Conservation (phyloP, 2,113 vertebrate genomes). For the Ctenomys sociabilis region DNA sequence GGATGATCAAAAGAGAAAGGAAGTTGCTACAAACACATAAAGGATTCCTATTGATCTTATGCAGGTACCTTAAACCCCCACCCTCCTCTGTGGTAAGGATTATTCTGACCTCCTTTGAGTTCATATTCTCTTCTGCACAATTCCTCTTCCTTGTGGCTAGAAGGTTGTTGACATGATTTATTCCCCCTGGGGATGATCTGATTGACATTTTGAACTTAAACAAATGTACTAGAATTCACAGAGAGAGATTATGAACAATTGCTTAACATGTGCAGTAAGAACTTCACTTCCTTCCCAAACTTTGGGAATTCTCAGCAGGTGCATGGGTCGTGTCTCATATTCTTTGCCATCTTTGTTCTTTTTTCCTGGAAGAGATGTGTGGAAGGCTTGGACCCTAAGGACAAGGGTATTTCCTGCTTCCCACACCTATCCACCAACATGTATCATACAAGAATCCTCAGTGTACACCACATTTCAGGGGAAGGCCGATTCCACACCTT, state of each 20-base stretch:
- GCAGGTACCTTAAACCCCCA: background rate
- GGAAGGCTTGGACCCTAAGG: background rate
- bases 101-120: no score
- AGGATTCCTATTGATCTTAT: background rate
- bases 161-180: background rate
- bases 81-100: rapidly evolving
- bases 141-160: background rate
- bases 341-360: no score
- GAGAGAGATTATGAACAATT: no score
- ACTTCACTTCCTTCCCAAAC: no score
- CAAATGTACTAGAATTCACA: no score
- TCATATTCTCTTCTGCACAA: no score
- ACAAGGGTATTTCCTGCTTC: background rate
- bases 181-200: background rate
- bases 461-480: background rate
- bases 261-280: no score
- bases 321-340: no score
- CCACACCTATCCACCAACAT: rapidly evolving
- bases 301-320: no score
- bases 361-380: no score
- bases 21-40: background rate
- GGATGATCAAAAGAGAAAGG: background rate
- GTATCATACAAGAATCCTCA: background rate
- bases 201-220: background rate
- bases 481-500: background rate